Base-by-base conservation (phyloP, 2,888 invertebrate species). In the Pterobdella sp. region DNA sequence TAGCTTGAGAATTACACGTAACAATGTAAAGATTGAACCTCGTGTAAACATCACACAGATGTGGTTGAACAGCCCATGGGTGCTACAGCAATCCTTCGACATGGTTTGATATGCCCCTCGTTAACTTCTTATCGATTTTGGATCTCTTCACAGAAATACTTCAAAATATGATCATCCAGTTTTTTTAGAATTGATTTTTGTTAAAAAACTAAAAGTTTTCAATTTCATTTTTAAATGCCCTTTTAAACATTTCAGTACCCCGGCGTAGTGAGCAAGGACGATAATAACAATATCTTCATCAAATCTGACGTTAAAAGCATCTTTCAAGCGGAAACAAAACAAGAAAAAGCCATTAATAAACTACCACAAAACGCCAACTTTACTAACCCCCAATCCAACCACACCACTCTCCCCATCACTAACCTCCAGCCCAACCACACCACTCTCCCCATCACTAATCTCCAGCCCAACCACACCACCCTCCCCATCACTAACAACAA, bases 351-450 rank as follows among this genome's bases (percentile, higher is more conserved):
- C 60, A 56, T 18, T 42, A 42, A 18, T 42, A 42, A 42, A 42
- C 60, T 4, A 26, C n/a, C 7, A 56, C 60, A 56, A 22, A 56
- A 56, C 60, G 26, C 3, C 14, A n/a, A 18, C 60, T 26, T 56
- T 56, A 22, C n/a, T 3, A 56, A 18, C 7, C 18, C 18, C 7
- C 18, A 56, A 4, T 26, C 3, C 4, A 56, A 56, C 60, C 7
- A 56, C 60, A 56, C 60, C n/a, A 56, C 60, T n/a, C 60, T 56
- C n/a, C 60, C 60, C 7, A 56, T 26, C n/a, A 3, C 60, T 26
- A 56, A 56, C 60, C 18, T 26, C 18, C 18, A 56, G n/a, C 4
- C 18, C 60, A 56, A 56, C 60, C 18, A 56, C 60, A 56, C 4
- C 10, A 56, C 26, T n/a, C n/a, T 26, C 3, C n/a, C n/a, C 4